A percentile compares a stretch with the other conserved stretches of the same genome.
These are phyloP conservation scores for Ceratosolen solmsi DNA, from an alignment of 1,140 invertebrate species.

Conservation along the genomic window DNA sequence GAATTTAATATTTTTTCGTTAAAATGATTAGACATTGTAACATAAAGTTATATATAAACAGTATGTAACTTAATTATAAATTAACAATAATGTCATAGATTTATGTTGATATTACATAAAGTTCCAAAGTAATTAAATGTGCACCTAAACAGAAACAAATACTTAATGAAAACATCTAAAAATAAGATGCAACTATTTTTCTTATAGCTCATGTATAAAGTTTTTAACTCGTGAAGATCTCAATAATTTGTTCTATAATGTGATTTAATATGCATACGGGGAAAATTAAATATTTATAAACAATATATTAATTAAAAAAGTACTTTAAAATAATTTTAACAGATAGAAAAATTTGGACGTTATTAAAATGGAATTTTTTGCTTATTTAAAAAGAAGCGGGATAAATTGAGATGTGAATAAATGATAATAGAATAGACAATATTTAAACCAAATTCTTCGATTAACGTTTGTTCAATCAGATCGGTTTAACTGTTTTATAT, in stretches of 20 bases:
- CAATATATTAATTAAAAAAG: too few species aligned
- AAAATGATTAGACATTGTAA: too few species aligned
- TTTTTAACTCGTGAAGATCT: not conserved
- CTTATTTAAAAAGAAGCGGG: not conserved
- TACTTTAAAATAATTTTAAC: too few species aligned
- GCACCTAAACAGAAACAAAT: conserved; percentile 18
- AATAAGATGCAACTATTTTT: conserved; percentile 40
- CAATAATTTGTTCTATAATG: too few species aligned
- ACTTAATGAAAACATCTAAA: not conserved
- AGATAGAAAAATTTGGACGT: too few species aligned
- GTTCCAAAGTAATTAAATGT: conserved; percentile 36
- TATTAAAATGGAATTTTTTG: not conserved
- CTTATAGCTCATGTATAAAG: conserved; percentile 23
- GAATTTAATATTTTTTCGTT: conserved; percentile 33
- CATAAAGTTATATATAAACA: conserved; percentile 5
- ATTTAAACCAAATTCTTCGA: conserved; percentile 38
- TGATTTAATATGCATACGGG: too few species aligned
- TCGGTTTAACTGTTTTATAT: conserved; percentile 37
- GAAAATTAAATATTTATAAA: too few species aligned
- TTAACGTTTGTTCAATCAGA: conserved; percentile 2
- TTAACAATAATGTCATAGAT: conserved; percentile 33
- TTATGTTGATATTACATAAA: conserved; percentile 20
- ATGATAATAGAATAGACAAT: conserved; percentile 45
- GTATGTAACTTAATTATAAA: not conserved
- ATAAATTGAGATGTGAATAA: conserved; percentile 29